Percentiles rank a stretch among this genome's conserved stretches.
These are phyloP conservation scores for Dasypus novemcinctus DNA, from an alignment of 2,113 vertebrate genomes.

Conservation along the genomic window DNA sequence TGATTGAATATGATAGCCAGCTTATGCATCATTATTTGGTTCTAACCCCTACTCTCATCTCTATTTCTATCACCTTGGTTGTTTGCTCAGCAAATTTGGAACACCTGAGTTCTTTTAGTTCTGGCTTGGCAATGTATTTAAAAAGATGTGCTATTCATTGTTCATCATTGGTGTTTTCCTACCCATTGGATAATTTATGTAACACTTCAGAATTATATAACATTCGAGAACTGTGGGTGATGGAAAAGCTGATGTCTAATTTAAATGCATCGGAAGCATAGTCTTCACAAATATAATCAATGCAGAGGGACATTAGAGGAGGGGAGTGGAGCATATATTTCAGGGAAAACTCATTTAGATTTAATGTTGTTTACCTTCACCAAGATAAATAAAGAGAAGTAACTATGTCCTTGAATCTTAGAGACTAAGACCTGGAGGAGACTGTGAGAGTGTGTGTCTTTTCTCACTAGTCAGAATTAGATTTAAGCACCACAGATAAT, in stretches of 20 bases:
- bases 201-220: constrained; percentile 41
- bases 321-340: constrained; percentile 21
- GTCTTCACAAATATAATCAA: constrained; percentile 62
- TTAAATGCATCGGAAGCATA: constrained; percentile 5
- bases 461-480: constrained; percentile 44
- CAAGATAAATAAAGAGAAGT: constrained; percentile 30
- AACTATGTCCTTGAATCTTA: constrained; percentile 48
- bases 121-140: background rate
- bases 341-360: constrained; percentile 58
- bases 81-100: background rate
- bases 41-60: constrained; percentile 10
- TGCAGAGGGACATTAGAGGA: constrained; percentile 28
- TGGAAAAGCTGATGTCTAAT: constrained; percentile 42
- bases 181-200: constrained; percentile 38
- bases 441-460: background rate
- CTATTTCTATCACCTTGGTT: background rate
- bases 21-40: background rate
- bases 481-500: constrained; percentile 11
- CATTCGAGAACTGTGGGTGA: background rate
- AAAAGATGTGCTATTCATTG: constrained; percentile 26
- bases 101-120: background rate
- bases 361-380: constrained; percentile 63
- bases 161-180: constrained; percentile 30
- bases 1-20: constrained; percentile 21
- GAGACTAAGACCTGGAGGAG: constrained; percentile 27